Percentiles rank a stretch among this genome's conserved stretches.
Evolutionary conservation across 2,797 vertebrate species (phyloP).

Genomic region (Antrozous pallidus): DNA sequence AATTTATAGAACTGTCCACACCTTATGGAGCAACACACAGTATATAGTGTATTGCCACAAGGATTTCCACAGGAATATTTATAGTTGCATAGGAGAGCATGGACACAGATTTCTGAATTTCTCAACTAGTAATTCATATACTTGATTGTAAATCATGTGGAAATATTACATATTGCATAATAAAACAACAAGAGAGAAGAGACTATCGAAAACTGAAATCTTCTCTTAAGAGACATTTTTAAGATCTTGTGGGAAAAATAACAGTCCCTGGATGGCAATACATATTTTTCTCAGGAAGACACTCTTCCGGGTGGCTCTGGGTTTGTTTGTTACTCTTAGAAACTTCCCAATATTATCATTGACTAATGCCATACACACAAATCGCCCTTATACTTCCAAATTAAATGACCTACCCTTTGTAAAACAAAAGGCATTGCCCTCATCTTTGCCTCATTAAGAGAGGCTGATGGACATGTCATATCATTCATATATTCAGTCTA

Average conservation of each 20-base stretch:
- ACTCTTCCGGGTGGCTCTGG: not conserved
- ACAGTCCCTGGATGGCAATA: not conserved
- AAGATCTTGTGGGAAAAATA: constrained; percentile 49
- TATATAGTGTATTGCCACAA: constrained; percentile 55
- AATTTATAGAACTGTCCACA: constrained; percentile 70
- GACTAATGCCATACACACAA: not conserved
- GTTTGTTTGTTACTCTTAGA: not conserved
- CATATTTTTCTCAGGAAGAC: constrained; percentile 42
- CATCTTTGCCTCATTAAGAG: not conserved
- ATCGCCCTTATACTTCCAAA: not conserved
- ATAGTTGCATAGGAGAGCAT: constrained; percentile 59
- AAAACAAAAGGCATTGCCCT: not conserved
- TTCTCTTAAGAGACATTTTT: constrained; percentile 61
- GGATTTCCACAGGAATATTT: constrained; percentile 72
- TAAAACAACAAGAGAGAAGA: constrained; percentile 56
- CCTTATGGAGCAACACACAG: constrained; percentile 49
- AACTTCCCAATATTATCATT: not conserved
- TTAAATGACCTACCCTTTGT: not conserved
- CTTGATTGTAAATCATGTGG: constrained; percentile 59
- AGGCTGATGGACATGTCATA: not conserved
- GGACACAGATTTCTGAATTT: constrained; percentile 58
- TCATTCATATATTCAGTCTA: not conserved
- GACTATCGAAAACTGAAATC: constrained; percentile 57
- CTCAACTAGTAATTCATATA: constrained; percentile 64
- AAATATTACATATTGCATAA: constrained; percentile 54